Conservation (phyloP, 1,140 invertebrate species). For the Magallana angulata region DNA sequence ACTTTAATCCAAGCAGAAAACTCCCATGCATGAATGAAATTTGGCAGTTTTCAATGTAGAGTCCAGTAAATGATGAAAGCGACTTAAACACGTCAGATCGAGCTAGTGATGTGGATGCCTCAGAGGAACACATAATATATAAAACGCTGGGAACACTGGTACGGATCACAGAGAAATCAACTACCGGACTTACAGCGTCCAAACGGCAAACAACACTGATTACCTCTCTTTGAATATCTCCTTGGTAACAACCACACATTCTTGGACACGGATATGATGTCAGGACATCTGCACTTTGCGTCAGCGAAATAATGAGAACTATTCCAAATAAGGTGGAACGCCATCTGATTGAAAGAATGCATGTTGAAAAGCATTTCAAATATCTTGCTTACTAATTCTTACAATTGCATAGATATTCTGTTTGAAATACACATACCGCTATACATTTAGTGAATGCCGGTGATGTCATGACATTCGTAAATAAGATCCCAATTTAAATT, state of each 20-base stretch:
- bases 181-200: background rate
- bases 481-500: too few species aligned
- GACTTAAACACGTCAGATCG: constrained; percentile 41
- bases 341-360: background rate
- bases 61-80: constrained; percentile 41
- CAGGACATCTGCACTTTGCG: background rate
- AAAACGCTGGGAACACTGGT: constrained; percentile 47
- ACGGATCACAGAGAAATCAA: constrained; percentile 50
- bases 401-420: too few species aligned
- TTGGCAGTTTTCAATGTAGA: constrained; percentile 42
- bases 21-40: constrained; percentile 50
- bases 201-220: constrained; percentile 51
- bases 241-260: constrained; percentile 46
- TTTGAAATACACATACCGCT: too few species aligned
- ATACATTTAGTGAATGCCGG: too few species aligned
- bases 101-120: constrained; percentile 5
- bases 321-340: background rate
- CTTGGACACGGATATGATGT: constrained; percentile 50
- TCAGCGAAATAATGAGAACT: background rate
- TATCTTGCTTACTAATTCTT: too few species aligned
- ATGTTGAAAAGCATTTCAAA: background rate
- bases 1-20: constrained; percentile 43
- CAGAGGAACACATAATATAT: constrained; percentile 47
- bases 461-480: too few species aligned
- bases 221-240: background rate